Conservation (phyloP, 2,888 invertebrate genomes). For the Strigamia maritima region DNA sequence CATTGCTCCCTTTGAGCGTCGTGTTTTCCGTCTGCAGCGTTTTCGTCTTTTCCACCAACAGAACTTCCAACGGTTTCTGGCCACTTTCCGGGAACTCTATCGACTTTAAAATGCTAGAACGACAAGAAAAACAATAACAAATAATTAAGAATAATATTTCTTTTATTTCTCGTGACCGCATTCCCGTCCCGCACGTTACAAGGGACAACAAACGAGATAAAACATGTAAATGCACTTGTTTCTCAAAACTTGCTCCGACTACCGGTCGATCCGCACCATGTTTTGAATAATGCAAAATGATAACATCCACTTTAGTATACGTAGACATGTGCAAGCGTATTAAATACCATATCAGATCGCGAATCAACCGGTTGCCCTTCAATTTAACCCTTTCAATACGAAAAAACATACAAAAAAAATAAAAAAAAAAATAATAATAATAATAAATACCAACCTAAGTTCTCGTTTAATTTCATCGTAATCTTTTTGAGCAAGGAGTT, state of each 20-base stretch:
- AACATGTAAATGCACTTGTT: background rate
- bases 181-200: background rate
- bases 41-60: constrained; percentile 74
- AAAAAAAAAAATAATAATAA: too few species aligned
- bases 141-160: background rate
- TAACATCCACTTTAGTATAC: background rate
- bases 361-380: background rate
- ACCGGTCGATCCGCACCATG: constrained; percentile 9
- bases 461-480: constrained; percentile 91
- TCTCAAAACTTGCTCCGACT: background rate
- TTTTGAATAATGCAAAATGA: constrained; percentile 5
- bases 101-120: constrained; percentile 70
- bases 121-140: constrained; percentile 35
- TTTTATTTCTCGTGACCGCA: background rate
- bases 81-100: constrained; percentile 61
- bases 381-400: constrained; percentile 1
- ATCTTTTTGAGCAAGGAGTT: constrained; percentile 81
- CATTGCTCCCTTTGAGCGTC: constrained; percentile 53
- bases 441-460: constrained; percentile 57
- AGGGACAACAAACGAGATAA: too few species aligned
- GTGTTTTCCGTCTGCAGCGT: constrained; percentile 63
- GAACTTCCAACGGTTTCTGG: constrained; percentile 66
- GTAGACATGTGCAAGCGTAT: background rate
- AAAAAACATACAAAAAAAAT: too few species aligned
- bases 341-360: constrained; percentile 2